Base-by-base conservation (phyloP, 2,888 invertebrate species). In the Melieria crassipennis region DNA sequence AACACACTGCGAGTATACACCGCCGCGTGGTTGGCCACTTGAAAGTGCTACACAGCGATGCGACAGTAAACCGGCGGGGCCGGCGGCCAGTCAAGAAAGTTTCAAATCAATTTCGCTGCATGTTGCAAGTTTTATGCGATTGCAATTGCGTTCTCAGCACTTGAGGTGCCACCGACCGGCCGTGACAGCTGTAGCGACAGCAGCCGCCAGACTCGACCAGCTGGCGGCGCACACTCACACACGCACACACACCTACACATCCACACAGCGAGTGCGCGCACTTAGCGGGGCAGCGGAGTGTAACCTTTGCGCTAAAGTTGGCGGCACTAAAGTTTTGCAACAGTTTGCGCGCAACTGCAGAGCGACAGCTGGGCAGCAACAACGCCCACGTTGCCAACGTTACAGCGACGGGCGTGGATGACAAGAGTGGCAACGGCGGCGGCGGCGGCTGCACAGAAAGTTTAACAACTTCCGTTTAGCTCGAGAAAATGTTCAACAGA, bases 71-170 rank as follows among this genome's bases (percentile, higher is more conserved):
- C 10, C 16, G 6, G 4, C 11, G 50, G 45, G 57, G 30, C 30
- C 13, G n/a, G 57, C 6, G 7, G 5, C 16, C 67, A 67, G 52
- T 60, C 48, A 67, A 61, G 67, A 60, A 67, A 60, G 67, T 67
- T 67, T 67, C 52, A 61, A 67, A 67, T 67, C 67, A 67, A 67
- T 61, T 67, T 67, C 60, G 45, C 52, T 60, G 50, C 16, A 60
- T 61, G 50, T 61, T 67, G 46, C 61, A 60, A 67, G 67, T 67
- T 67, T 67, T 67, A 58, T 60, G 61, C 67, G 61, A 67, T 50
- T 61, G 45, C 60, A 61, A 66, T 50, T 60, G 67, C 60, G 61
- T 61, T 60, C 61, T 45, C 60, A 55, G 30, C 61, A 52, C 9
- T 60, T 61, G 10, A 43, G 30, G 16, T 52, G 60, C 50, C 48